Evolutionary conservation across 1,140 invertebrate species (phyloP).

Genomic region (Parasteatoda tepidariorum): DNA sequence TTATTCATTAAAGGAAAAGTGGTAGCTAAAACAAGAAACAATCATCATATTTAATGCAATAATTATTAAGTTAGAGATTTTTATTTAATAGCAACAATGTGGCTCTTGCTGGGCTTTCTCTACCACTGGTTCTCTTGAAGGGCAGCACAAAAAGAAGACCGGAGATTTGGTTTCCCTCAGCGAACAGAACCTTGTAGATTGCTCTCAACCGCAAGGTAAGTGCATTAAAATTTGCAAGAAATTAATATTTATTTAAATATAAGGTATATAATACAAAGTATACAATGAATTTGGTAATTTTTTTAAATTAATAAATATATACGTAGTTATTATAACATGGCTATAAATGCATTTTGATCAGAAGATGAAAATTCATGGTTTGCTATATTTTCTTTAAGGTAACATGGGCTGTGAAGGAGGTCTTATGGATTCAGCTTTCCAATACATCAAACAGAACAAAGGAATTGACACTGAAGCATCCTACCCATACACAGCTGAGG

Average conservation of each 20-base stretch:
- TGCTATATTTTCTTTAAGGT: slow-evolving; percentile 1
- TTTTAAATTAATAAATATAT: no score
- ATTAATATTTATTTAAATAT: no score
- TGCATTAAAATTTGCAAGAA: not conserved
- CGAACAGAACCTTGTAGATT: slow-evolving; percentile 98
- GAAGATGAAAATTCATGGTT: no score
- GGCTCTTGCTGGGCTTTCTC: slow-evolving; percentile 97
- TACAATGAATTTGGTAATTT: no score
- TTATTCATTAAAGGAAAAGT: no score
- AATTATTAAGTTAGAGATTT: no score
- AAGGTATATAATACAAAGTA: no score
- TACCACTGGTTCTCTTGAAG: slow-evolving; percentile 92
- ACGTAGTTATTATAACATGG: no score
- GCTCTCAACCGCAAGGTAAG: slow-evolving; percentile 83
- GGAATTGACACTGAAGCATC: slow-evolving; percentile 69
- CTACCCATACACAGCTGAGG: slow-evolving; percentile 69
- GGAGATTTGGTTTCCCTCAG: slow-evolving; percentile 89
- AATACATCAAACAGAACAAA: slow-evolving; percentile 66
- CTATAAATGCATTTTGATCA: no score
- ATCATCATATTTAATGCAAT: no score
- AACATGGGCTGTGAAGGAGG: slow-evolving; percentile 97
- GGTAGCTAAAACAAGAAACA: no score
- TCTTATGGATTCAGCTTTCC: slow-evolving; percentile 69
- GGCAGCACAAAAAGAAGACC: slow-evolving; percentile 90
- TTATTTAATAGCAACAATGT: slow-evolving; percentile 79